Conservation (phyloP, 2,113 vertebrate genomes). For the Ciconia stormi region DNA sequence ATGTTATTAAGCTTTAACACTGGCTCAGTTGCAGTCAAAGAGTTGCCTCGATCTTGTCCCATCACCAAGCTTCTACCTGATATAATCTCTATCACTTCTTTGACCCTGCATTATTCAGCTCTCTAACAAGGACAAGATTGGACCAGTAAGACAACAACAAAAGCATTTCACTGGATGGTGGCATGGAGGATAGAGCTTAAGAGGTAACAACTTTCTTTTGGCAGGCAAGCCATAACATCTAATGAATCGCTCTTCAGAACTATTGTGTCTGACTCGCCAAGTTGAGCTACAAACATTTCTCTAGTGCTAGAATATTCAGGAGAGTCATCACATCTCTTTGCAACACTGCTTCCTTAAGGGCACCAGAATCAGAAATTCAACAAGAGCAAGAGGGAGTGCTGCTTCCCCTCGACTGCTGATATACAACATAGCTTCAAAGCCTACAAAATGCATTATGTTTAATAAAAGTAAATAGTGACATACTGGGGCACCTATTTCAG, state of each 20-base stretch:
- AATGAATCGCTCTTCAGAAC: neutral
- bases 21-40: neutral
- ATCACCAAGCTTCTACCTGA: neutral
- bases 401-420: neutral
- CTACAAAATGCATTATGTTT: neutral
- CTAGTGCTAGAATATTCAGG: neutral
- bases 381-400: neutral
- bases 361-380: neutral
- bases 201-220: neutral
- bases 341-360: neutral
- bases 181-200: neutral
- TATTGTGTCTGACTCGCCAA: neutral
- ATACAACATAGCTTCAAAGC: neutral
- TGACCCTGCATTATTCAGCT: neutral
- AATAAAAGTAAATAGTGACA: neutral
- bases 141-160: neutral
- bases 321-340: neutral
- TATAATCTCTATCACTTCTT: neutral
- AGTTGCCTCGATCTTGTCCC: fast-evolving
- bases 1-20: neutral
- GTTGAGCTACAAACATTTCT: neutral
- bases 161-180: neutral
- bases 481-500: neutral
- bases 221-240: neutral
- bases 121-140: neutral